Conservation (phyloP, 2,113 vertebrate species). For the Xenopus borealis region DNA sequence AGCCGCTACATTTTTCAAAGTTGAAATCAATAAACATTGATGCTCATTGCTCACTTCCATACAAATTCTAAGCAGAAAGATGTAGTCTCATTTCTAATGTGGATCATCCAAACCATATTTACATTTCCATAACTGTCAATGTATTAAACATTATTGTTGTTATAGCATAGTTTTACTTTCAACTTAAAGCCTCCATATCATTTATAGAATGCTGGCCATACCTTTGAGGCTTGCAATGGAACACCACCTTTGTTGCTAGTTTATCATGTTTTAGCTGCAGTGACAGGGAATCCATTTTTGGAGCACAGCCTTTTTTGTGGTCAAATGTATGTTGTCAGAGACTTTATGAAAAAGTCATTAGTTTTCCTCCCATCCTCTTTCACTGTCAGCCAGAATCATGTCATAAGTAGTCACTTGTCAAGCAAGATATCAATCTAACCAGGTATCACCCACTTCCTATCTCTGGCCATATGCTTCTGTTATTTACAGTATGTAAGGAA, state of each 20-base stretch:
- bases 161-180: neutral
- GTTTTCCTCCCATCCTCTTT: slow-evolving; percentile 63
- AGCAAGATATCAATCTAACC: slow-evolving; percentile 66
- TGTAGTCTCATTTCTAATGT: too few relatives aligned
- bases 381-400: slow-evolving; percentile 71
- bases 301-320: slow-evolving; percentile 58
- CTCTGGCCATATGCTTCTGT: slow-evolving; percentile 83
- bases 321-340: slow-evolving; percentile 64
- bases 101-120: too few relatives aligned
- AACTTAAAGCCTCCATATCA: neutral
- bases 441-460: slow-evolving; percentile 78
- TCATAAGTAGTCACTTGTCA: slow-evolving; percentile 67
- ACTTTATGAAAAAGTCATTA: slow-evolving; percentile 74
- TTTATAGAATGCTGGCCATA: neutral
- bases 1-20: too few relatives aligned
- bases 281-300: slow-evolving; percentile 52
- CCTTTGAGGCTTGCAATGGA: slow-evolving; percentile 20
- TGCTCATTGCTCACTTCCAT: too few relatives aligned
- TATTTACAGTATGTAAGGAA: slow-evolving; percentile 85
- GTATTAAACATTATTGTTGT: too few relatives aligned
- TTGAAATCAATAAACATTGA: too few relatives aligned
- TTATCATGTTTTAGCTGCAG: slow-evolving; percentile 42
- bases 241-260: slow-evolving; percentile 46
- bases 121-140: too few relatives aligned
- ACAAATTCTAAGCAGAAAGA: too few relatives aligned